These are phyloP conservation scores for Arrhopalites spinosus DNA, from an alignment of 2,888 invertebrate species.

Conservation along the genomic window DNA sequence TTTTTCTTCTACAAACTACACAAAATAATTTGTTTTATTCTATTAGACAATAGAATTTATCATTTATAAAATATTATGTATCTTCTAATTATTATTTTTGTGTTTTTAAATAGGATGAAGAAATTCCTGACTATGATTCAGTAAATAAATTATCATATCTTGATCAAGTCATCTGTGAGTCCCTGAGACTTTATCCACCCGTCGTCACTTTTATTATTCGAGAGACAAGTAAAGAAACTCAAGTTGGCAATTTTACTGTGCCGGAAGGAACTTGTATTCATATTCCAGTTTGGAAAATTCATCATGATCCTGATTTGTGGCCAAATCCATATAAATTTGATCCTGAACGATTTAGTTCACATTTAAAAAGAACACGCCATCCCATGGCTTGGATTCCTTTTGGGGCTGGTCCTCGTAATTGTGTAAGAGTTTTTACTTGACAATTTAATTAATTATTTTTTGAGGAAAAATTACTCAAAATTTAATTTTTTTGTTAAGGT, in stretches of 20 bases:
- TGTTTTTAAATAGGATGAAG: conserved; percentile 40
- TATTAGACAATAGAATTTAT: too few relatives aligned
- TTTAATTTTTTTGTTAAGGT: too few relatives aligned
- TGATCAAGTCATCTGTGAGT: conserved; percentile 61
- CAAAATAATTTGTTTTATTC: too few relatives aligned
- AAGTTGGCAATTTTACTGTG: conserved; percentile 47
- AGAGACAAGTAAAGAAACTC: conserved; percentile 43
- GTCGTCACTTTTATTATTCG: conserved; percentile 55
- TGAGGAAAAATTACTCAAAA: too few relatives aligned
- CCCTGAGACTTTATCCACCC: conserved; percentile 60
- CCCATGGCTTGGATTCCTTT: conserved; percentile 57
- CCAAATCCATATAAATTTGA: conserved; percentile 51
- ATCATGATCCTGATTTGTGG: conserved; percentile 55
- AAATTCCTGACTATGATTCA: conserved; percentile 57
- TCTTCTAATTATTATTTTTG: too few relatives aligned
- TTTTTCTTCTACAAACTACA: too few relatives aligned
- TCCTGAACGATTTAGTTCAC: conserved; percentile 53
- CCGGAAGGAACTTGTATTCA: conserved; percentile 48
- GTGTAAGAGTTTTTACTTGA: too few relatives aligned
- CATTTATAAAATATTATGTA: too few relatives aligned
- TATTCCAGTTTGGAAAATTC: conserved; percentile 56
- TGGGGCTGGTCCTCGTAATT: conserved; percentile 35
- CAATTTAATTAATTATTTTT: too few relatives aligned
- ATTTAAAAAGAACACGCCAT: conserved; percentile 44
- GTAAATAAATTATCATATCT: conserved; percentile 59